Evolutionary conservation across 2,888 invertebrate genomes (phyloP).

Genomic region (Nemotelus pantherinus): DNA sequence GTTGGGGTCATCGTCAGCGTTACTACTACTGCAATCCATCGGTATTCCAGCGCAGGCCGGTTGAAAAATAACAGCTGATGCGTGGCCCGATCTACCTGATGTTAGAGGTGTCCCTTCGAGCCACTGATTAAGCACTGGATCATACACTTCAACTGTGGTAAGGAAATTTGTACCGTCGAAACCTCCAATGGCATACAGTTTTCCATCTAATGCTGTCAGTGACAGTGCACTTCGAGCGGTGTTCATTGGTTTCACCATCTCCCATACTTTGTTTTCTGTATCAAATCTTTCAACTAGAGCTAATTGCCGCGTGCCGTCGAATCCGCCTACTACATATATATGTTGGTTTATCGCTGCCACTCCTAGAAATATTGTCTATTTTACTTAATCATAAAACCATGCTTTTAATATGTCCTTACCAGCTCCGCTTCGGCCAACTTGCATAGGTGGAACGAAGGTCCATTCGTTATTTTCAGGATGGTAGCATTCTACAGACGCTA

Average conservation of each 20-base stretch:
- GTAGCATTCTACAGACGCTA: conserved; percentile 87
- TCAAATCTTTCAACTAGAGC: conserved; percentile 88
- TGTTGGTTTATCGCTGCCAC: conserved; percentile 85
- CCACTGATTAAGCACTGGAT: conserved; percentile 82
- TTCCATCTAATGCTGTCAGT: conserved; percentile 85
- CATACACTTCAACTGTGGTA: conserved; percentile 88
- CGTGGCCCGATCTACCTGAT: conserved; percentile 90
- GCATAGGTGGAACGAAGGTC: conserved; percentile 83
- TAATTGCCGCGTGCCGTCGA: conserved; percentile 85
- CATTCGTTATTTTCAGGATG: conserved; percentile 93
- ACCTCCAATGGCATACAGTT: conserved; percentile 91
- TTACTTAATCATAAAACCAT: no score
- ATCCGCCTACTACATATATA: conserved; percentile 95
- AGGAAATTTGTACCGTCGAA: conserved; percentile 89
- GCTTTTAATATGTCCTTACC: conserved; percentile 66
- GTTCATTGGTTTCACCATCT: conserved; percentile 77
- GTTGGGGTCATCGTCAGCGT: conserved; percentile 46
- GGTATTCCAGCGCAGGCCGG: conserved; percentile 68
- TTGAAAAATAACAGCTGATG: conserved; percentile 87
- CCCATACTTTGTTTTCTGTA: conserved; percentile 84
- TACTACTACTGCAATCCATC: conserved; percentile 60
- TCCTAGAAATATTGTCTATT: conserved; percentile 64
- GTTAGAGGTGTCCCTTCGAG: conserved; percentile 78
- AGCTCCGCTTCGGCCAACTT: conserved; percentile 82
- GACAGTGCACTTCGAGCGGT: conserved; percentile 88